Percentiles rank a stretch among this genome's conserved stretches.
These are phyloP conservation scores for Megaceryle maxima DNA, from an alignment of 2,113 vertebrate genomes.

Conservation along the genomic window DNA sequence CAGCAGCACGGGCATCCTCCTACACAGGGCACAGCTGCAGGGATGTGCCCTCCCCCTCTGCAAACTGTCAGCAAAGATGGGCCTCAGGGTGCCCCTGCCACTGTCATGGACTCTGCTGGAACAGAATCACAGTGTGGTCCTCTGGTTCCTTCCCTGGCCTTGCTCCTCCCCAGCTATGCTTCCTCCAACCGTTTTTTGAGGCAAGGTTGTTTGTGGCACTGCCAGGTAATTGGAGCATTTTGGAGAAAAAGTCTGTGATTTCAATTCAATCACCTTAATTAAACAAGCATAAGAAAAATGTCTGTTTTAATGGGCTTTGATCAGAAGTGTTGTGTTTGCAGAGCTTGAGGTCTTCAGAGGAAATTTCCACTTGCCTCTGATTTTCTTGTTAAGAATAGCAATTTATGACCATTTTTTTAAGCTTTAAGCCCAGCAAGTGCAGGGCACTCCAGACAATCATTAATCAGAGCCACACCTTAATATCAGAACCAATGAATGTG, in stretches of 20 bases:
- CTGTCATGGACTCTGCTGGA: background rate
- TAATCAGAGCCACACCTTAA: background rate
- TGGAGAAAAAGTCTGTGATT: background rate
- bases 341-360: background rate
- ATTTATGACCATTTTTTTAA: background rate
- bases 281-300: background rate
- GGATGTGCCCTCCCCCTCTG: rapidly evolving
- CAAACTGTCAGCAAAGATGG: background rate
- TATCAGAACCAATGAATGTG: background rate
- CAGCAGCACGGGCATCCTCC: background rate
- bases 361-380: background rate
- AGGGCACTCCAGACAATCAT: background rate
- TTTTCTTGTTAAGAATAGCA: background rate
- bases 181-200: background rate
- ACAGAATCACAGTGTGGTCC: background rate
- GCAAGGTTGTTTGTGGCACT: background rate
- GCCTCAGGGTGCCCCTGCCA: rapidly evolving
- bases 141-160: background rate
- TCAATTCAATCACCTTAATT: background rate
- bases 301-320: background rate
- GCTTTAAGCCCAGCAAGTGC: background rate
- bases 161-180: background rate
- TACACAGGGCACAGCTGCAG: rapidly evolving
- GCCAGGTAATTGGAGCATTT: background rate
- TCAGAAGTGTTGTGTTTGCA: background rate